Percentiles rank a stretch among this genome's conserved stretches.
Evolutionary conservation across 2,888 invertebrate genomes (phyloP).

Genomic region (Resseliella maxima): DNA sequence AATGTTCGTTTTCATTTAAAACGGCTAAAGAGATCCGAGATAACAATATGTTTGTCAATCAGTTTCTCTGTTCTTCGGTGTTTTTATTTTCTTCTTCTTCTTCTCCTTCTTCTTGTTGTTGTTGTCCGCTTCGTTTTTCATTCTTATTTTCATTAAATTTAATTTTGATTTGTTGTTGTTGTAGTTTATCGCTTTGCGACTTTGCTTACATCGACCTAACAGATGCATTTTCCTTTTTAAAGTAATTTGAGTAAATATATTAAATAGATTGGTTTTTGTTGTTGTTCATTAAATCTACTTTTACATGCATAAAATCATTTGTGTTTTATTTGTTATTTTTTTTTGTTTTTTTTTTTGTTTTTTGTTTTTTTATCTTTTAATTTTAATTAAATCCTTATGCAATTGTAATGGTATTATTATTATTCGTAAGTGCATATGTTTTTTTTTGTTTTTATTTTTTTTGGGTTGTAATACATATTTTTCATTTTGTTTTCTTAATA

Average conservation of each 20-base stretch:
- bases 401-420: neutral
- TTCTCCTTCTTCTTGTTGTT: neutral
- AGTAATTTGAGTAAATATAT: neutral
- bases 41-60: neutral
- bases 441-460: too few species aligned
- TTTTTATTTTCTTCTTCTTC: neutral
- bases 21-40: neutral
- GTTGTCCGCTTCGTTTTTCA: neutral
- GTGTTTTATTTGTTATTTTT: too few species aligned
- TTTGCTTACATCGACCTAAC: slow-evolving; percentile 21
- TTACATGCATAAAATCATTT: slow-evolving; percentile 1
- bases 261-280: neutral
- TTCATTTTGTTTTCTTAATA: too few species aligned
- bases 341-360: too few species aligned
- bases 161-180: neutral
- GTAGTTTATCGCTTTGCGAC: neutral
- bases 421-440: slow-evolving; percentile 44
- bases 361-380: neutral
- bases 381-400: slow-evolving; percentile 28
- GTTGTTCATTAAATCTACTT: neutral
- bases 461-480: neutral
- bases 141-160: neutral
- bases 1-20: neutral
- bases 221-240: neutral
- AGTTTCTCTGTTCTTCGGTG: neutral